Percentiles rank a stretch among this genome's conserved stretches.
phyloP scores from a whole-genome alignment of 35 echinoderm and acorn worm species.

The Stichopus chloronotus region DNA sequence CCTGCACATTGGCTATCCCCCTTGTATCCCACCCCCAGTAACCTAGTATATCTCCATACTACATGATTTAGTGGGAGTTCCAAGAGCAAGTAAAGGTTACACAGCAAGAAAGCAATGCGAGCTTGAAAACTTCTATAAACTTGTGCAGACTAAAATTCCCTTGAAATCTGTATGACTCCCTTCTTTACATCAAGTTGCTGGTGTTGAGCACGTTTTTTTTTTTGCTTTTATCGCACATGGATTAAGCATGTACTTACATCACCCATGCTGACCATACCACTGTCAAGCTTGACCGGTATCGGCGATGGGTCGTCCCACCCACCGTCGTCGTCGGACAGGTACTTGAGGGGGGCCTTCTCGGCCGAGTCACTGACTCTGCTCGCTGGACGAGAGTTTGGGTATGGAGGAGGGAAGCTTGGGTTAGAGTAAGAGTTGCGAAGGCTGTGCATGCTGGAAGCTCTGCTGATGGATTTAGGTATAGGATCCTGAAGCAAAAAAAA shows the following conservation, averaged over 20 bases:
- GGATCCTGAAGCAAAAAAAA: constrained; percentile 68
- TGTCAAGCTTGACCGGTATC: constrained; percentile 78
- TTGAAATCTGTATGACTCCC: no score
- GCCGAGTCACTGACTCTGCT: constrained; percentile 68
- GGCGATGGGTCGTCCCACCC: constrained; percentile 69
- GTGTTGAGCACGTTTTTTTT: no score
- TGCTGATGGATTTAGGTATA: constrained; percentile 85
- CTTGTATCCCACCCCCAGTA: no score
- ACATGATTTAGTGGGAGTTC: no score
- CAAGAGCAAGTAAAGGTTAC: no score
- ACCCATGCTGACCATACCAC: constrained; percentile 90
- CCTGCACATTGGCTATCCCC: no score
- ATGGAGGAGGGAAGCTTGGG: constrained; percentile 67
- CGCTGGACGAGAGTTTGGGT: constrained; percentile 51
- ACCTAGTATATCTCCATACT: no score
- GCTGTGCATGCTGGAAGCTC: constrained; percentile 84
- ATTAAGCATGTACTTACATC: constrained; percentile 54
- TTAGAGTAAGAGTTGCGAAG: constrained; percentile 79
- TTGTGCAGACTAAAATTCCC: no score
- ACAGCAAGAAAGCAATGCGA: no score
- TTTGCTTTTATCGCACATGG: neutral
- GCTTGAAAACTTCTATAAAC: no score
- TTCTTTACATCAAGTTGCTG: no score
- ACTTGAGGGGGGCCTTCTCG: constrained; percentile 84
- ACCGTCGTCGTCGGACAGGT: constrained; percentile 78